Base-by-base conservation (phyloP, 64 coral and sea anemone species). In the Pocillopora verrucosa region DNA sequence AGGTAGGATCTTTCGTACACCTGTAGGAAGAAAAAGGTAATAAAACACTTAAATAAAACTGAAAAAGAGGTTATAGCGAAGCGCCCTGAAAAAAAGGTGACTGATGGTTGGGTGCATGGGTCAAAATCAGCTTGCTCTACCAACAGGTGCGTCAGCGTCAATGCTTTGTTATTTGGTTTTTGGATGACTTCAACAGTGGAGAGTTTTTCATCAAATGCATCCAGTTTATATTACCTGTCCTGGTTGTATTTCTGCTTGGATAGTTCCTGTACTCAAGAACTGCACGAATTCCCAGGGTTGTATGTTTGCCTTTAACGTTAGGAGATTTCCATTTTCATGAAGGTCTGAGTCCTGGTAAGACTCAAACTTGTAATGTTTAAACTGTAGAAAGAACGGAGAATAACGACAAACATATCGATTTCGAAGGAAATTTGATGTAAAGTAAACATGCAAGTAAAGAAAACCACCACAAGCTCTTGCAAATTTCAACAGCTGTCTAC, bases 211-310 rank as follows among this genome's bases (percentile, higher is more conserved):
- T 59, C 1, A n/a, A 72, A 22, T 45, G n/a, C 6, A 16, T 4
- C 14, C 15, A 17, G 11, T 1, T 19, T 51, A 51, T 51, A 73
- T 13, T 93, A 93, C 92, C 92, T 93, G 78, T 72, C 92, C 92
- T 35, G 92, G 30, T 59, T 85, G 74, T 59, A 93, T 89, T 10
- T 93, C 60, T 20, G 77, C 72, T 73, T 93, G 87, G 69, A 93
- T 93, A 15, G 78, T 88, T 11, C 92, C 92, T 45, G 92, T 93
- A 72, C 92, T 93, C 36, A 93, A 84, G 26, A 85, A 93, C 14
- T 93, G 92, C 41, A 93, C 92, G 69, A 93, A 93, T 16, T 93
- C 92, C 92, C 92, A 93, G 12, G 88, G 78, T 60, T 93, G 87
- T 72, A 93, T 72, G 9, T 84, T 85, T 20, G 92, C 92, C 51